A percentile compares a stretch with the other conserved stretches of the same genome.
phyloP scores from a whole-genome alignment of 2,113 vertebrate genomes.

The Sylvilagus bachmani region DNA sequence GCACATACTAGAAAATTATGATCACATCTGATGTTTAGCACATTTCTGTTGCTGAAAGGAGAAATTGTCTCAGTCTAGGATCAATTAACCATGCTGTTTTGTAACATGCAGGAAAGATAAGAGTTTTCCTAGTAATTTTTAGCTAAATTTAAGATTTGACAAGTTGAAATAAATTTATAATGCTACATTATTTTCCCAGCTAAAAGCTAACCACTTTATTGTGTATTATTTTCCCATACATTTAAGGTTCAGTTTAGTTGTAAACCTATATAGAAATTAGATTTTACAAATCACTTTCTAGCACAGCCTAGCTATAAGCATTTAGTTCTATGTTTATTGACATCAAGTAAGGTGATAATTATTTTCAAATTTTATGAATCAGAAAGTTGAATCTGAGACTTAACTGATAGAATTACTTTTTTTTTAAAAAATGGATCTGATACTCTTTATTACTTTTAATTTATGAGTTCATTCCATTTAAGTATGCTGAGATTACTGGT shows the following conservation, averaged over 20 bases:
- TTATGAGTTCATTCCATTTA: constrained; percentile 16
- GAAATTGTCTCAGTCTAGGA: background rate
- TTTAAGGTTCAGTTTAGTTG: background rate
- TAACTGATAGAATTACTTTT: background rate
- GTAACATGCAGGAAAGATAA: background rate
- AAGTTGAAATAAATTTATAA: background rate
- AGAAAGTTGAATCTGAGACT: background rate
- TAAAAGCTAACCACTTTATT: background rate
- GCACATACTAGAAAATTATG: background rate
- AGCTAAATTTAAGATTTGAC: constrained; percentile 8
- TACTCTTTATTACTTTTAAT: background rate
- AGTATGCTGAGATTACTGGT: background rate
- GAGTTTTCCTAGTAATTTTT: background rate
- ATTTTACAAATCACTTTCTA: background rate
- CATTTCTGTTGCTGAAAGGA: background rate
- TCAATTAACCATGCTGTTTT: background rate
- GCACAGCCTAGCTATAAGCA: background rate
- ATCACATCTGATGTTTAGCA: background rate
- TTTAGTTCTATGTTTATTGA: background rate
- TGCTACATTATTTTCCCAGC: background rate
- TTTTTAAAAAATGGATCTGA: background rate
- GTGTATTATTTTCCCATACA: background rate
- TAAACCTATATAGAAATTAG: background rate
- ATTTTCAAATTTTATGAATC: background rate
- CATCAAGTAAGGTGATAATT: background rate